A percentile compares a stretch with the other conserved stretches of the same genome.
Conservation (phyloP, 1,140 invertebrate species). For the Drosophila chauvacae region DNA sequence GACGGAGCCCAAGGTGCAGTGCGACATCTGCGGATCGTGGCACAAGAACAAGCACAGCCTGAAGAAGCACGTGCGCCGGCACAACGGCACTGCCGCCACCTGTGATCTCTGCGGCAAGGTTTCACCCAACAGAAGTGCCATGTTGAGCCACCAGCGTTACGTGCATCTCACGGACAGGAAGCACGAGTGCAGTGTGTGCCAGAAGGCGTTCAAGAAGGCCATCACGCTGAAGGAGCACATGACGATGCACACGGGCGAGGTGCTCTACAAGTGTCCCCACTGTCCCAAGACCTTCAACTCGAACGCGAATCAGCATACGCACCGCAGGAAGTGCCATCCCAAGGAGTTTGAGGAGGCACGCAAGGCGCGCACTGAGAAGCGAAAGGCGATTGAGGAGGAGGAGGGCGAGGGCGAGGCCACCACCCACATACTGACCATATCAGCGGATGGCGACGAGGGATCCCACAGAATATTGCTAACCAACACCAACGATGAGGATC, state of each 20-base stretch:
- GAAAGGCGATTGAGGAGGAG: conserved; percentile 42
- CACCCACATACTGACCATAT: conserved; percentile 58
- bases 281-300: conserved; percentile 82
- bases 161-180: conserved; percentile 68
- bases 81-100: conserved; percentile 60
- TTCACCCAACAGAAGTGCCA: conserved; percentile 77
- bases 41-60: conserved; percentile 80
- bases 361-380: conserved; percentile 50
- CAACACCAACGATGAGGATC: conserved; percentile 33
- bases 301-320: conserved; percentile 82
- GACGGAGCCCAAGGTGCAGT: conserved; percentile 76
- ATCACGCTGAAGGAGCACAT: conserved; percentile 81
- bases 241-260: conserved; percentile 79
- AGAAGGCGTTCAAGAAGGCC: conserved; percentile 78
- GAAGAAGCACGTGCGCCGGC: conserved; percentile 73
- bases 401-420: not conserved
- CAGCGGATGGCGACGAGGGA: conserved; percentile 28
- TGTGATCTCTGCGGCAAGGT: conserved; percentile 77
- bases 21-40: conserved; percentile 80
- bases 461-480: conserved; percentile 60
- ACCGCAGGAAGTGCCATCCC: conserved; percentile 78
- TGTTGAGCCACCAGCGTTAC: conserved; percentile 77
- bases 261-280: conserved; percentile 79
- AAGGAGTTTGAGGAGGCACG: conserved; percentile 77
- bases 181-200: conserved; percentile 73